Evolutionary conservation across 2,888 invertebrate species (phyloP).

Genomic region (Mactromeris polynyma): DNA sequence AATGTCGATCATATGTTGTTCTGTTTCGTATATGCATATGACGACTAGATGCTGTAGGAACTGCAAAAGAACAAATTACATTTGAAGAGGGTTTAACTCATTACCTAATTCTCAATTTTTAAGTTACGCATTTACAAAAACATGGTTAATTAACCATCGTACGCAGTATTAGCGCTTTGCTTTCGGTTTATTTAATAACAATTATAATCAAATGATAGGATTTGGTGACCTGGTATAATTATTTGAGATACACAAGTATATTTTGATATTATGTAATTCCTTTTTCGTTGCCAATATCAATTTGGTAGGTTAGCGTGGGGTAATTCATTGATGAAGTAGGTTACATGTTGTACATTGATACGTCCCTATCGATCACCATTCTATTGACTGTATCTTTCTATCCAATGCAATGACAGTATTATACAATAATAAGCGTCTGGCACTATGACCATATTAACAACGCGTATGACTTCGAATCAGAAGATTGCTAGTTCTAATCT

Average conservation of each 20-base stretch:
- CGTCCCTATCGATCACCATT: not conserved
- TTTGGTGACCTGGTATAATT: too few relatives aligned
- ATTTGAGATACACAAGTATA: too few relatives aligned
- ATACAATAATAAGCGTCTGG: not conserved
- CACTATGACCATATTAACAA: conserved; percentile 38
- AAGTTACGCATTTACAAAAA: too few relatives aligned
- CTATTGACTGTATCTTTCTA: not conserved
- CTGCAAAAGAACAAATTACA: conserved; percentile 63
- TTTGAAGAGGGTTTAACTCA: too few relatives aligned
- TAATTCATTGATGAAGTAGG: not conserved
- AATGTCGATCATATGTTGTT: conserved; percentile 83
- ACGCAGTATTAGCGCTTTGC: too few relatives aligned
- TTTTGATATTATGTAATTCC: too few relatives aligned
- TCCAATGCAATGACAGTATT: not conserved
- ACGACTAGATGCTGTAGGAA: conserved; percentile 78
- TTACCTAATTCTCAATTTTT: too few relatives aligned
- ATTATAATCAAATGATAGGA: too few relatives aligned
- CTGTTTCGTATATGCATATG: conserved; percentile 78
- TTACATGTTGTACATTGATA: not conserved
- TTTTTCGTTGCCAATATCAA: too few relatives aligned
- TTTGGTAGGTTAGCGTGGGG: too few relatives aligned
- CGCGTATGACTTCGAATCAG: conserved; percentile 65
- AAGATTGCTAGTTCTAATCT: conserved; percentile 63
- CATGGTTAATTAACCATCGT: too few relatives aligned
- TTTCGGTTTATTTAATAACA: too few relatives aligned